Conservation (phyloP, 2,113 vertebrate genomes). For the Hemichromis elongatus region DNA sequence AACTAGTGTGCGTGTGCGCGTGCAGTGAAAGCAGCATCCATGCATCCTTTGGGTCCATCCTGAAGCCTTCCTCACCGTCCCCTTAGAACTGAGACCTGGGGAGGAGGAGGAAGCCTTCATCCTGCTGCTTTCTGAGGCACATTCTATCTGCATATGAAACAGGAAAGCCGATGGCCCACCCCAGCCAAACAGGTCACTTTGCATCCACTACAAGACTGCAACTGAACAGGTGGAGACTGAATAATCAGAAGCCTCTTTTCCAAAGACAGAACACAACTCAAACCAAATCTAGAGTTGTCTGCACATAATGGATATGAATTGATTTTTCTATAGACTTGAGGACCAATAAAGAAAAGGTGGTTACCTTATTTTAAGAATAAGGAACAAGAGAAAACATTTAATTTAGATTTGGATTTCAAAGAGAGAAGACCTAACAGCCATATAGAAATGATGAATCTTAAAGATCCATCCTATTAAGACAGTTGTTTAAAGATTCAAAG, state of each 20-base stretch:
- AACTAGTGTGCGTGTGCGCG: neutral
- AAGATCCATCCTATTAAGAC: neutral
- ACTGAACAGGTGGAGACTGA: neutral
- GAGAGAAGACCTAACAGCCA: neutral
- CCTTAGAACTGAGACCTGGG: slow-evolving; percentile 27
- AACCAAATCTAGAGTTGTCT: neutral
- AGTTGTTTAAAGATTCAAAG: too few species aligned
- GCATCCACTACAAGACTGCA: slow-evolving; percentile 13
- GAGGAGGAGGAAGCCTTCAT: slow-evolving; percentile 31
- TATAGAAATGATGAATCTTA: neutral
- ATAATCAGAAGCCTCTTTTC: neutral
- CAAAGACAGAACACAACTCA: neutral
- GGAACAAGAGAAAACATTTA: neutral
- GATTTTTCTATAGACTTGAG: neutral
- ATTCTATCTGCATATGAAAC: slow-evolving; percentile 55
- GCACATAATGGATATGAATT: neutral
- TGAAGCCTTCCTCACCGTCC: slow-evolving; percentile 40
- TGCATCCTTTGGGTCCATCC: slow-evolving; percentile 48
- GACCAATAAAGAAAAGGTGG: neutral
- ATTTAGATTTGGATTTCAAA: neutral
- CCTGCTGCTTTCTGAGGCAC: slow-evolving; percentile 6
- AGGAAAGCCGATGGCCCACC: slow-evolving; percentile 2
- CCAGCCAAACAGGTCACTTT: slow-evolving; percentile 44
- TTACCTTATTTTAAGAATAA: neutral
- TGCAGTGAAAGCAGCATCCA: neutral